A percentile compares a stretch with the other conserved stretches of the same genome.
Evolutionary conservation across 2,113 vertebrate genomes (phyloP).

Genomic region (Aphyosemion australe): DNA sequence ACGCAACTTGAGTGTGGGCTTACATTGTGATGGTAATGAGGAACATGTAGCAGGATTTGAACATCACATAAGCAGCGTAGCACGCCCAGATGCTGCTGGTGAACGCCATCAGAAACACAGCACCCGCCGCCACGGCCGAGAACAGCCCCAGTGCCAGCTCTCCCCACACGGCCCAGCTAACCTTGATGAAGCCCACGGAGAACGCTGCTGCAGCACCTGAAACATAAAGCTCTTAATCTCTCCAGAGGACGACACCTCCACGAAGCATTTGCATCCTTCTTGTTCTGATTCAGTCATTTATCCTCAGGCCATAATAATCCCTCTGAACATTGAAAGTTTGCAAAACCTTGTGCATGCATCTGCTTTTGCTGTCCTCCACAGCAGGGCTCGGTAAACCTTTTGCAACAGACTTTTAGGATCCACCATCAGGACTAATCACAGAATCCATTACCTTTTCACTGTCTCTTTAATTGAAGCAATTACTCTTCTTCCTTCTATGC

Average conservation of each 20-base stretch:
- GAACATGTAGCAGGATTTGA: conserved; percentile 79
- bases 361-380: conserved; percentile 3
- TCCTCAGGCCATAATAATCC: background rate
- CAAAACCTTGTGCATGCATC: background rate
- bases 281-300: conserved; percentile 12
- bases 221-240: conserved; percentile 4
- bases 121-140: conserved; percentile 66
- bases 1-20: conserved; percentile 6
- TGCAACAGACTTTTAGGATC: conserved; percentile 22
- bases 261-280: background rate
- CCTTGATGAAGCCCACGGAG: conserved; percentile 65
- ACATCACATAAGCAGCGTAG: conserved; percentile 71
- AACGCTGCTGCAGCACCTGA: conserved; percentile 74
- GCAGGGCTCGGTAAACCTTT: conserved; percentile 26
- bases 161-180: conserved; percentile 75
- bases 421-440: conserved; percentile 54
- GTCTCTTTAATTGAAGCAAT: conserved; percentile 59
- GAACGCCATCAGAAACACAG: conserved; percentile 70
- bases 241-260: background rate
- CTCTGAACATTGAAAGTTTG: background rate
- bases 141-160: conserved; percentile 76
- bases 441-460: conserved; percentile 46
- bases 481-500: conserved; percentile 40
- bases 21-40: conserved; percentile 78
- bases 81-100: conserved; percentile 72